Conservation (phyloP, 92 coral and sea anemone genomes). For the Porites evermanni region DNA sequence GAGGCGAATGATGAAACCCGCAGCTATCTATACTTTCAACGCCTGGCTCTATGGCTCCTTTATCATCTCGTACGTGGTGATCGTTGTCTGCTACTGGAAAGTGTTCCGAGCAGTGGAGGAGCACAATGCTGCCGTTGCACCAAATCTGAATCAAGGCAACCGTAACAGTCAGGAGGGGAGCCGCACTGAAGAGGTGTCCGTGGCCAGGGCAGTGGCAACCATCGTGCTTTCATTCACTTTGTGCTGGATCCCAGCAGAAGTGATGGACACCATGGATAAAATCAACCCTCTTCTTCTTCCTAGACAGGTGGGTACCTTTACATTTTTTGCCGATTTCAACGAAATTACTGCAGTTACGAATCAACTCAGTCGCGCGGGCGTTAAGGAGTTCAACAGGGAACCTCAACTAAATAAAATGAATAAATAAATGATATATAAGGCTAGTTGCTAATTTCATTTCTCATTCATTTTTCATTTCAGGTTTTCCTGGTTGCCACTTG, state of each 20-base stretch:
- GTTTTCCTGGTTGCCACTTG: slow-evolving; percentile 45
- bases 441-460: background rate
- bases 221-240: slow-evolving; percentile 47
- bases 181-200: slow-evolving; percentile 44
- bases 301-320: slow-evolving; percentile 27
- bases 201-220: slow-evolving; percentile 39
- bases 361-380: too few species aligned
- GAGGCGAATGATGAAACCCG: slow-evolving; percentile 51
- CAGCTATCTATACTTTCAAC: slow-evolving; percentile 38
- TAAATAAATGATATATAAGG: too few species aligned
- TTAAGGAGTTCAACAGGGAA: background rate
- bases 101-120: slow-evolving; percentile 45
- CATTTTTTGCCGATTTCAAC: background rate
- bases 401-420: background rate
- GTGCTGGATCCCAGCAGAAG: slow-evolving; percentile 53
- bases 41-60: slow-evolving; percentile 57
- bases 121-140: slow-evolving; percentile 39
- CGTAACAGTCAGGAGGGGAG: background rate
- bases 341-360: background rate
- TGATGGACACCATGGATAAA: slow-evolving; percentile 58
- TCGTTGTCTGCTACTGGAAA: slow-evolving; percentile 46
- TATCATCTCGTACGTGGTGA: slow-evolving; percentile 23
- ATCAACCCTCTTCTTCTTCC: slow-evolving; percentile 54
- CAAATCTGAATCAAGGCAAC: slow-evolving; percentile 22
- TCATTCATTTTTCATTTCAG: background rate